phyloP scores from a whole-genome alignment of 1,140 invertebrate species.

The Solenopsis fugax region DNA sequence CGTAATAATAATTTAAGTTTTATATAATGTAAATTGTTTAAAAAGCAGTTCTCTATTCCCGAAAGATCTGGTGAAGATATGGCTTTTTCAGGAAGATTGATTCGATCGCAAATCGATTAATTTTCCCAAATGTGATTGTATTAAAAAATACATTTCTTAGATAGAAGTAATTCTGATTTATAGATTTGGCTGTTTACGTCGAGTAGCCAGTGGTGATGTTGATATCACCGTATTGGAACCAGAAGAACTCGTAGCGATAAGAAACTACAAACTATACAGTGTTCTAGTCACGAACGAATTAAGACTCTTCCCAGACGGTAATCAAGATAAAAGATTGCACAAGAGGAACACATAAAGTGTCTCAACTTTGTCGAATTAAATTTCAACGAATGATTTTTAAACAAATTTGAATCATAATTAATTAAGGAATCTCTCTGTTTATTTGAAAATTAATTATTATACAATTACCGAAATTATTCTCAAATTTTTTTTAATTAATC shows the following conservation, averaged over 20 bases:
- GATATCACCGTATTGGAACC: slow-evolving; percentile 94
- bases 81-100: background rate
- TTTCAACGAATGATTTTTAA: background rate
- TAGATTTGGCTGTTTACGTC: slow-evolving; percentile 92
- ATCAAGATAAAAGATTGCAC: slow-evolving; percentile 40
- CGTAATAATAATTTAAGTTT: background rate
- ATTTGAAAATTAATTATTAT: background rate
- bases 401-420: background rate
- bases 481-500: background rate
- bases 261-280: slow-evolving; percentile 88
- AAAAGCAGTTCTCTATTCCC: background rate
- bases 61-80: background rate
- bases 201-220: slow-evolving; percentile 90
- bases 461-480: background rate
- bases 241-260: slow-evolving; percentile 92
- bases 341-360: background rate
- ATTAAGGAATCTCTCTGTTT: background rate
- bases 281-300: slow-evolving; percentile 91
- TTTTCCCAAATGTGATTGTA: background rate
- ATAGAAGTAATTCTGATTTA: slow-evolving; percentile 29
- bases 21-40: background rate
- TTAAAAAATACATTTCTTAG: background rate
- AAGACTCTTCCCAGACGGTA: slow-evolving; percentile 80
- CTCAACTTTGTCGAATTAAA: background rate
- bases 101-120: background rate